Evolutionary conservation across 2,113 vertebrate genomes (phyloP), one percentile per base, ranked within the genome.

Genomic region (Macrotis lagotis): DNA sequence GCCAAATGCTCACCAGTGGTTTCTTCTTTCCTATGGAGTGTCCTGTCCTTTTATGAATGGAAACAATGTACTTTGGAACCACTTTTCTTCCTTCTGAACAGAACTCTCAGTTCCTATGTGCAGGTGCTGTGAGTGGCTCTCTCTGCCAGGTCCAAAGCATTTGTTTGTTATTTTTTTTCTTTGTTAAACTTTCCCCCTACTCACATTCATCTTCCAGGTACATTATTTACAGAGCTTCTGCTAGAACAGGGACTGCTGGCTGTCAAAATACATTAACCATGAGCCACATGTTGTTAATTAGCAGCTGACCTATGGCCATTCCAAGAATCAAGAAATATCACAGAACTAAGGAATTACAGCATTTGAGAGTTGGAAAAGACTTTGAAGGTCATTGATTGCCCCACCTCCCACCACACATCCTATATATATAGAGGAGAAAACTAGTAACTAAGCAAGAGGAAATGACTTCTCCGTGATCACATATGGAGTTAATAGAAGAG

Each of bases 211-310:
- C 66, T 83, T 83, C 66, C 16, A 44, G 44, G n/a, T 44, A 83
- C 66, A 83, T 83, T 83, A 83, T 83, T 83, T 83, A 24, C n/a
- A 44, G 66, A 83, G 66, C 19, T 83, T 44, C 66, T 44, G 66
- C 19, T 83, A 83, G 66, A 83, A 44, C n/a, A 44, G 19, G 66
- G 16, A 83, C n/a, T 44, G n/a, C 66, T 83, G n/a, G 19, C 66
- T 83, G 66, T 83, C 66, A 83, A 83, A 83, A 83, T 83, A 83
- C 66, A 83, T 83, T 83, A 83, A 83, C n/a, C 66, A 83, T 83
- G 66, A 83, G n/a, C 66, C 16, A 44, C n/a, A 83, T 83, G 66
- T 83, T 37, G 66, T 83, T 83, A 83, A 83, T 83, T 83, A 83
- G 66, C 66, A 44, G 66, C n/a, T 83, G 66, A 83, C 66, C 66